Conservation (phyloP, 2,113 vertebrate species). For the Cebus imitator region DNA sequence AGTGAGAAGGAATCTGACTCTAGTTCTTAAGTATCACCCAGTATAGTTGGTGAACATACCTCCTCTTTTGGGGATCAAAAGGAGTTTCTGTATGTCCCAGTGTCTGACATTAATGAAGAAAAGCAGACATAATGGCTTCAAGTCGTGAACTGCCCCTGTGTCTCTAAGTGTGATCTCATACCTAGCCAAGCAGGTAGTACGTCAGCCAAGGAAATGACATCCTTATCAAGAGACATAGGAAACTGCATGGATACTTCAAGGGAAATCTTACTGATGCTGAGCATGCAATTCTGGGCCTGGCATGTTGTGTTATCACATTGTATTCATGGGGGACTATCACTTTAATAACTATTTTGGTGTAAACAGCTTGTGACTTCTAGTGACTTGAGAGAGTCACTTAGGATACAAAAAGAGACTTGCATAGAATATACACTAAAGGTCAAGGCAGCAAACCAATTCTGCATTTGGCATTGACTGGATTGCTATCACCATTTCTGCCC, state of each 20-base stretch:
- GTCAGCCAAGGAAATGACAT: conserved; percentile 6
- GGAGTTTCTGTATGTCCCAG: background rate
- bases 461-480: background rate
- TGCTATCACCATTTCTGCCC: background rate
- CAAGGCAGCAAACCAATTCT: background rate
- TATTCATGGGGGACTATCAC: background rate
- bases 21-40: background rate
- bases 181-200: background rate
- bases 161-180: conserved; percentile 28
- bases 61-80: background rate
- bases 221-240: background rate
- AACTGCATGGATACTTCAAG: background rate
- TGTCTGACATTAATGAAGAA: background rate
- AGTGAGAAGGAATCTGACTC: background rate
- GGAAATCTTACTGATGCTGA: background rate
- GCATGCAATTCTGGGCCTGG: background rate
- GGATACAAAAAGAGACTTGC: background rate
- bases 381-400: background rate
- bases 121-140: background rate
- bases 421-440: background rate
- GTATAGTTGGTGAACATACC: background rate
- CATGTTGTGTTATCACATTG: conserved; percentile 30
- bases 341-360: background rate
- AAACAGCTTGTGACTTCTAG: background rate
- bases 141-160: background rate